Percentiles rank a stretch among this genome's conserved stretches.
Conservation (phyloP, 2,888 invertebrate species). For the Cantharis lateralis region DNA sequence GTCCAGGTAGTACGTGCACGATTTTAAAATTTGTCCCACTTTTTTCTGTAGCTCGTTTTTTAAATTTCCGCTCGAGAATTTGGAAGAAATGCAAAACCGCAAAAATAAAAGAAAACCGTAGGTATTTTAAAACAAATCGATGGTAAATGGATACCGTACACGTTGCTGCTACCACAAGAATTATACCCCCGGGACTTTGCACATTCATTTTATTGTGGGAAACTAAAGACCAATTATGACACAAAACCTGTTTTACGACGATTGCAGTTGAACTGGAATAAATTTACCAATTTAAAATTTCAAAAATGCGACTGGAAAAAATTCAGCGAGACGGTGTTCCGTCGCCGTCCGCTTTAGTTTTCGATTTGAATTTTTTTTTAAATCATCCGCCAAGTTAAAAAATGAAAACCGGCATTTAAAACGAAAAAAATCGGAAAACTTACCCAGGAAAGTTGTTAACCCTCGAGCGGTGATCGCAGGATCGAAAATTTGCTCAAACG, state of each 20-base stretch:
- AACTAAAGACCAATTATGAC: conserved; percentile 4
- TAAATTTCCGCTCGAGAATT: not conserved
- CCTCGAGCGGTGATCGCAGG: not conserved
- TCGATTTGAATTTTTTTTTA: not conserved
- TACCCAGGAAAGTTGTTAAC: not conserved
- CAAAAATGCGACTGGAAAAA: not conserved
- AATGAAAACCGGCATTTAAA: not conserved
- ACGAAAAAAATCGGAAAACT: not conserved
- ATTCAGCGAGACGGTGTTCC: not conserved
- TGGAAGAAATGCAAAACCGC: not conserved
- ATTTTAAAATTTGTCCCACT: not conserved
- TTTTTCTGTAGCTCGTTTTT: not conserved
- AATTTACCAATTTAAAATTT: not conserved
- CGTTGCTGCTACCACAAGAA: conserved; percentile 1
- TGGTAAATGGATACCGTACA: not conserved
- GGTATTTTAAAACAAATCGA: not conserved
- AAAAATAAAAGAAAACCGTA: not conserved
- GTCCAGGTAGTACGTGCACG: not conserved
- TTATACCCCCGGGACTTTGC: not conserved
- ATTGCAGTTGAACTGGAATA: conserved; percentile 1
- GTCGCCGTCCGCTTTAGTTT: not conserved
- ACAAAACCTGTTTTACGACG: conserved; percentile 1
- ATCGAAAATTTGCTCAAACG: not conserved
- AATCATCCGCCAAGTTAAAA: not conserved
- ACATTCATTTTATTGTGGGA: conserved; percentile 2